These are phyloP conservation scores for Furcula furcula DNA, from an alignment of 2,888 invertebrate species.

Conservation along the genomic window DNA sequence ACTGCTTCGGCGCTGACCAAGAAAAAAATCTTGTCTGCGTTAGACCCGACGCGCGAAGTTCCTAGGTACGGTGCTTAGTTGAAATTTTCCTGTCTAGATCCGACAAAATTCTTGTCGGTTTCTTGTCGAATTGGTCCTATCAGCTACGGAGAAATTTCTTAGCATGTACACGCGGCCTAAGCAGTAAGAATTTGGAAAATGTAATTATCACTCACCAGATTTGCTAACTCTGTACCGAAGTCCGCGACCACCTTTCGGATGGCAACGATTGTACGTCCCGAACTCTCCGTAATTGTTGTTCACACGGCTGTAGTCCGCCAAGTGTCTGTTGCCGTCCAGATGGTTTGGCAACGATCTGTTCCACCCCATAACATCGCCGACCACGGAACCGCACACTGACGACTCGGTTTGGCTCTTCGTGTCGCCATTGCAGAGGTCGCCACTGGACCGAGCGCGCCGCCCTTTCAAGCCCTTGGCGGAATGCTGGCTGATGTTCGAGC, in stretches of 20 bases:
- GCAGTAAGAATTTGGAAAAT: no score
- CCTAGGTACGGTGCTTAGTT: no score
- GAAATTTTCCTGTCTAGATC: no score
- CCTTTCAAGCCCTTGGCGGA: constrained; percentile 87
- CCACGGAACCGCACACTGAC: constrained; percentile 76
- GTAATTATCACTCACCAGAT: constrained; percentile 71
- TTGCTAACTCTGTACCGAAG: constrained; percentile 72
- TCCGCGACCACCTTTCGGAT: constrained; percentile 72
- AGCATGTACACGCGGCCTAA: no score
- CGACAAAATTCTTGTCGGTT: no score
- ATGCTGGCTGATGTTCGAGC: constrained; percentile 90
- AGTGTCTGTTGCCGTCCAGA: constrained; percentile 83
- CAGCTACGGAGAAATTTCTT: no score
- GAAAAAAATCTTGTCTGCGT: no score
- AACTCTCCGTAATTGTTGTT: constrained; percentile 81
- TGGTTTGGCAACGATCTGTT: constrained; percentile 86
- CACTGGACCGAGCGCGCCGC: constrained; percentile 87
- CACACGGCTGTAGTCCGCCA: constrained; percentile 78
- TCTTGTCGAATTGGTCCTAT: no score
- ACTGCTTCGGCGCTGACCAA: no score
- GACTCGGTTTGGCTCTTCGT: constrained; percentile 73
- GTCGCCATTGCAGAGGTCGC: constrained; percentile 87
- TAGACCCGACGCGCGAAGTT: no score
- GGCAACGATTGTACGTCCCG: constrained; percentile 66
- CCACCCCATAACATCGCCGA: constrained; percentile 78